These are phyloP conservation scores for Drosophila triauraria DNA, from an alignment of 1,140 invertebrate species.

Conservation along the genomic window DNA sequence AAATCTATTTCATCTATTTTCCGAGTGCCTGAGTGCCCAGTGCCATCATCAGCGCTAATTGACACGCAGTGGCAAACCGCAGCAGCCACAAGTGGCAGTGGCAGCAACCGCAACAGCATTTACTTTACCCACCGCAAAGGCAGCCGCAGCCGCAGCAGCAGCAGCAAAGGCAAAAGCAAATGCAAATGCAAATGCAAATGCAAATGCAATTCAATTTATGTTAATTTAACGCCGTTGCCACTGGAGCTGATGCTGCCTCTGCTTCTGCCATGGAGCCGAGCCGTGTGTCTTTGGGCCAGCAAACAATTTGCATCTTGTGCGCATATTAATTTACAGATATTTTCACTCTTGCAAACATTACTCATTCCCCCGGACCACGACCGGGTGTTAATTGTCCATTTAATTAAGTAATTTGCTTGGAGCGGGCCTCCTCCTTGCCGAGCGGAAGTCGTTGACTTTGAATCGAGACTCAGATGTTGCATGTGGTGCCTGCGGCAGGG, in stretches of 20 bases:
- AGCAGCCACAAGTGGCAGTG: slow-evolving; percentile 40
- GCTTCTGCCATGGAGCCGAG: slow-evolving; percentile 40
- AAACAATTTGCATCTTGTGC: slow-evolving; percentile 83
- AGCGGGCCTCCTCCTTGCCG: slow-evolving; percentile 32
- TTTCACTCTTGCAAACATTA: slow-evolving; percentile 78
- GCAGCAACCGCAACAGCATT: slow-evolving; percentile 54
- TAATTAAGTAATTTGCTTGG: slow-evolving; percentile 83
- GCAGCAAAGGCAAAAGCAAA: slow-evolving; percentile 67
- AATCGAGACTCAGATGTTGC: slow-evolving; percentile 60
- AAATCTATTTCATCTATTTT: slow-evolving; percentile 68
- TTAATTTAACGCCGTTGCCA: slow-evolving; percentile 76
- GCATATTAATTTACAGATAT: slow-evolving; percentile 84
- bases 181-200: slow-evolving; percentile 62
- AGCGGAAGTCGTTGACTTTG: slow-evolving; percentile 83
- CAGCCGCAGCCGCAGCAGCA: slow-evolving; percentile 62
- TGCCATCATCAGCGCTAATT: slow-evolving; percentile 80
- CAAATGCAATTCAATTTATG: slow-evolving; percentile 85
- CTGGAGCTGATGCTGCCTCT: slow-evolving; percentile 24
- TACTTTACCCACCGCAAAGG: slow-evolving; percentile 39
- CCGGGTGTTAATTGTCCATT: slow-evolving; percentile 82
- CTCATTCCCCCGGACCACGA: slow-evolving; percentile 45
- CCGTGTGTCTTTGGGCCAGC: slow-evolving; percentile 73
- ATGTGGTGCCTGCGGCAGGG: slow-evolving; percentile 25
- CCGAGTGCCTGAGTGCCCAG: slow-evolving; percentile 54
- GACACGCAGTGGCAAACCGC: slow-evolving; percentile 71